phyloP scores from a whole-genome alignment of 2,888 invertebrate genomes.

The Alcis repandata region DNA sequence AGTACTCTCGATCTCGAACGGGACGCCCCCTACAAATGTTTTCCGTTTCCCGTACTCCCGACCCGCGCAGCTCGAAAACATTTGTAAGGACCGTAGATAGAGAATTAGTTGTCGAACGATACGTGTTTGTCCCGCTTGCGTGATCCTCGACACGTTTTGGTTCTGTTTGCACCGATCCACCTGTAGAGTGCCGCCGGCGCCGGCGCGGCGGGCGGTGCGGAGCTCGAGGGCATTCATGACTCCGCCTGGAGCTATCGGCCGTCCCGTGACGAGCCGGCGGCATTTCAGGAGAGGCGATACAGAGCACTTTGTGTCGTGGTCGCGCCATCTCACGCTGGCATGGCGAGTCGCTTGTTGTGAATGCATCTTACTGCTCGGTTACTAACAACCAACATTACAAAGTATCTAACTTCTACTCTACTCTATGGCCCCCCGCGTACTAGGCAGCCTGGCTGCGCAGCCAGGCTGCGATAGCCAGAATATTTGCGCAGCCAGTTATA shows the following conservation, averaged over 20 bases:
- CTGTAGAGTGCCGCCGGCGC: constrained; percentile 6
- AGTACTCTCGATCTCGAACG: constrained; percentile 38
- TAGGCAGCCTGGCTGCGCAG: too few species aligned
- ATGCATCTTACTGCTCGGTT: constrained; percentile 27
- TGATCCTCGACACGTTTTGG: constrained; percentile 46
- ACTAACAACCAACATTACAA: constrained; percentile 19
- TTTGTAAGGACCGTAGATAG: constrained; percentile 50
- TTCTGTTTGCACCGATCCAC: constrained; percentile 34
- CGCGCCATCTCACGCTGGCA: constrained; percentile 26
- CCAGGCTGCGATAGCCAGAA: too few species aligned
- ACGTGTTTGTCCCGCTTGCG: constrained; percentile 57
- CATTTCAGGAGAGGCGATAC: background rate
- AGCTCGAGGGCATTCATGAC: constrained; percentile 7
- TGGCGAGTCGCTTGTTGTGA: constrained; percentile 32
- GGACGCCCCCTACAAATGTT: constrained; percentile 39
- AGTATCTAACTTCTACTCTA: constrained; percentile 6
- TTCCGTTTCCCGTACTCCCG: constrained; percentile 20
- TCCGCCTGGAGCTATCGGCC: background rate
- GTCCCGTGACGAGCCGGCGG: background rate
- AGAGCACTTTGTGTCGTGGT: constrained; percentile 17
- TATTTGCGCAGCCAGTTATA: too few species aligned
- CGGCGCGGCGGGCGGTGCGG: background rate
- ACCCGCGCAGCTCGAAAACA: constrained; percentile 38
- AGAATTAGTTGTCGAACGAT: constrained; percentile 47
- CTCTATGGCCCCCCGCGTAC: too few species aligned